These are phyloP conservation scores for Porites divaricata DNA, from an alignment of 92 coral and sea anemone species.

Conservation along the genomic window DNA sequence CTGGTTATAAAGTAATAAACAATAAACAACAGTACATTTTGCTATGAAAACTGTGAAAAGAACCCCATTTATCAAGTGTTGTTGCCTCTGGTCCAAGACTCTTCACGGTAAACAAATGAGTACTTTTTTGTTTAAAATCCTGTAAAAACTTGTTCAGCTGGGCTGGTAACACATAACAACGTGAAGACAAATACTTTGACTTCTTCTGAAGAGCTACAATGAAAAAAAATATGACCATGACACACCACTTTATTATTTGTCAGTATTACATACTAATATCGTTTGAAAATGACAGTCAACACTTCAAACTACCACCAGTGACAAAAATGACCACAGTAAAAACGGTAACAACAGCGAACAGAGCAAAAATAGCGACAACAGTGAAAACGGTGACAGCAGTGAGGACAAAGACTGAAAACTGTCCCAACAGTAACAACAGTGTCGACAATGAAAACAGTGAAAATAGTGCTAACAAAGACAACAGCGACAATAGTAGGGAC, in stretches of 20 bases:
- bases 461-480: too few relatives aligned
- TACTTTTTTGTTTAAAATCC: background rate
- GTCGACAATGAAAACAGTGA: too few relatives aligned
- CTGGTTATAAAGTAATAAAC: background rate
- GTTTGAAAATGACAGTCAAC: background rate
- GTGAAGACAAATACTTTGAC: slow-evolving; percentile 49
- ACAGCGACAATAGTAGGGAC: too few relatives aligned
- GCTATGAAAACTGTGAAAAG: background rate
- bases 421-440: too few relatives aligned
- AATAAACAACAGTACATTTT: slow-evolving; percentile 1
- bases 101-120: slow-evolving; percentile 28
- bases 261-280: too few relatives aligned
- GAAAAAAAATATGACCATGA: background rate
- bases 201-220: slow-evolving; percentile 48
- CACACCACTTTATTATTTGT: too few relatives aligned
- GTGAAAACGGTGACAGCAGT: too few relatives aligned
- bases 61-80: slow-evolving; percentile 27
- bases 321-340: too few relatives aligned
- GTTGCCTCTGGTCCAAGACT: slow-evolving; percentile 32
- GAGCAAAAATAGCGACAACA: too few relatives aligned
- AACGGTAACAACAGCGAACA: too few relatives aligned
- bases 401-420: too few relatives aligned
- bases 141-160: slow-evolving; percentile 14
- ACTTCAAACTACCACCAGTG: too few relatives aligned
- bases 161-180: slow-evolving; percentile 63